phyloP scores from a whole-genome alignment of 2,113 vertebrate species.

The Notiomystis cincta region DNA sequence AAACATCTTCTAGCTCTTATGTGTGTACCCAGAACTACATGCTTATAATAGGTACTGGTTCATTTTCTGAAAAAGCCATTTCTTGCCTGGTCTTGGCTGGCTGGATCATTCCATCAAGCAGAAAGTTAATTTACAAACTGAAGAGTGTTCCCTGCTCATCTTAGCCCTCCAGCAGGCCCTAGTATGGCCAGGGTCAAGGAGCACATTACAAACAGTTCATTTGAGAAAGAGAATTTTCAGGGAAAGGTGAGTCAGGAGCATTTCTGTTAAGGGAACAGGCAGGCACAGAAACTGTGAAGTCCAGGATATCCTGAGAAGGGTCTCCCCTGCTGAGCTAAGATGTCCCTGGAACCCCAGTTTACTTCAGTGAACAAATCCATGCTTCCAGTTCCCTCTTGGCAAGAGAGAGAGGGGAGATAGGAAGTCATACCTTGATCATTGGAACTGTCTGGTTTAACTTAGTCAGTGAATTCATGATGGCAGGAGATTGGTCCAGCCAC shows the following conservation, averaged over 20 bases:
- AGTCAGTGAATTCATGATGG: slow-evolving; percentile 77
- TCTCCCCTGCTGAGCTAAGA: not conserved
- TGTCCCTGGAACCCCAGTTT: not conserved
- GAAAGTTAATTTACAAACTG: slow-evolving; percentile 56
- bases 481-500: slow-evolving; percentile 83
- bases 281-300: not conserved
- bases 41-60: slow-evolving; percentile 30
- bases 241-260: not conserved
- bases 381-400: not conserved
- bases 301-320: not conserved
- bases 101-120: slow-evolving; percentile 36
- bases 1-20: slow-evolving; percentile 1
- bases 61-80: slow-evolving; percentile 42
- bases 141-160: not conserved
- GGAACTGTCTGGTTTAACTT: slow-evolving; percentile 82
- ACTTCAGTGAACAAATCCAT: not conserved
- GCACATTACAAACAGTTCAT: not conserved
- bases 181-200: not conserved
- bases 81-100: slow-evolving; percentile 47
- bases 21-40: not conserved
- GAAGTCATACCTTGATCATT: slow-evolving; percentile 82
- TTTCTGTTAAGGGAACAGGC: not conserved
- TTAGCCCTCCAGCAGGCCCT: not conserved
- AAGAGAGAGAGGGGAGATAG: not conserved
- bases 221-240: not conserved